Conservation (phyloP, 2,888 invertebrate species). For the Drosophila longiperda region DNA sequence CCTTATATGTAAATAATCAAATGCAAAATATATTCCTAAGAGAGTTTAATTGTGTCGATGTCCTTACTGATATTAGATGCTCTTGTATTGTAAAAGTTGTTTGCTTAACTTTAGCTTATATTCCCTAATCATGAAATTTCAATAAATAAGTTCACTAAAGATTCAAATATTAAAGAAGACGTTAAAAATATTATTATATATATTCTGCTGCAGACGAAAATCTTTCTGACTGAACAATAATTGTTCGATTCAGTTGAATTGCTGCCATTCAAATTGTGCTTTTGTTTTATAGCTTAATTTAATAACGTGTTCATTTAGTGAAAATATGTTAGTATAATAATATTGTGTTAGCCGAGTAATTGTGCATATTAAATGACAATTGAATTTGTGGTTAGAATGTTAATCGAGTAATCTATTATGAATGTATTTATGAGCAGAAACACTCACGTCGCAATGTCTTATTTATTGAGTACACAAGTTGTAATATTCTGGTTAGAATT, state of each 20-base stretch:
- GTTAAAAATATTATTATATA: neutral
- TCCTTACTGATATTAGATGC: neutral
- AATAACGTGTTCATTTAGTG: neutral
- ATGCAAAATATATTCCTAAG: neutral
- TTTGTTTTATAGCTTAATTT: neutral
- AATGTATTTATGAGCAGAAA: constrained; percentile 13
- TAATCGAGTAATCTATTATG: constrained; percentile 10
- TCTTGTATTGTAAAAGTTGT: neutral
- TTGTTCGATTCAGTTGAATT: neutral
- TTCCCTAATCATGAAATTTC: neutral
- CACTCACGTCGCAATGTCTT: constrained; percentile 10
- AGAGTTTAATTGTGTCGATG: neutral
- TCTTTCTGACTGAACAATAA: neutral
- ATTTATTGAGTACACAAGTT: constrained; percentile 25
- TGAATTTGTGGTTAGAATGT: constrained; percentile 2
- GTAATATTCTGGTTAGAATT: constrained; percentile 21
- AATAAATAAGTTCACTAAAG: neutral
- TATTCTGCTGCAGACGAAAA: neutral
- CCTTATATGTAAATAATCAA: neutral
- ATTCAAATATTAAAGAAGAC: neutral
- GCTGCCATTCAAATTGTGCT: too few relatives aligned
- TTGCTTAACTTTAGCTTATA: neutral
- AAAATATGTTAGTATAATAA: neutral
- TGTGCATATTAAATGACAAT: constrained; percentile 23
- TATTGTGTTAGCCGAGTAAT: constrained; percentile 7